A percentile compares a stretch with the other conserved stretches of the same genome.
phyloP scores from a whole-genome alignment of 1,140 invertebrate genomes.

The Anoplolepis gracilipes region DNA sequence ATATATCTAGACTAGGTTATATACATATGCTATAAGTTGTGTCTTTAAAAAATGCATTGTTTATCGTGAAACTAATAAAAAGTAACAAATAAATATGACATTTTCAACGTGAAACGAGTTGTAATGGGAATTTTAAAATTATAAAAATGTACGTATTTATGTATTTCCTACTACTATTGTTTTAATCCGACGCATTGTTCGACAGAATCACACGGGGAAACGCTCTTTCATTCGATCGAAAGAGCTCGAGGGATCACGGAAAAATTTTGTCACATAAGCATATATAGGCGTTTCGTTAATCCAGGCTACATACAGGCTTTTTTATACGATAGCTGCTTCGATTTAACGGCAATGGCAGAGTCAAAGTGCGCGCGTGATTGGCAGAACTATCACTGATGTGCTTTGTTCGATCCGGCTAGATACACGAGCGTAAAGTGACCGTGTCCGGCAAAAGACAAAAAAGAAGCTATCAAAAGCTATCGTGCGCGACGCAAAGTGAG shows the following conservation, averaged over 20 bases:
- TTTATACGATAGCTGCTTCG: conserved; percentile 8
- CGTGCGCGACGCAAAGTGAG: background rate
- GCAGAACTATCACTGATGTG: conserved; percentile 28
- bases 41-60: background rate
- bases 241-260: background rate
- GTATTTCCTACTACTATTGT: background rate
- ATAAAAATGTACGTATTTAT: conserved; percentile 20
- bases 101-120: background rate
- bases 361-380: background rate
- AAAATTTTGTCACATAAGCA: conserved; percentile 26
- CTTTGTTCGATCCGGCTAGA: background rate
- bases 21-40: background rate
- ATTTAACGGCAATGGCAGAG: background rate
- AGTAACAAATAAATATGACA: background rate
- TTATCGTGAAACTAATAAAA: conserved; percentile 14
- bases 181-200: background rate
- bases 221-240: background rate
- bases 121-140: conserved; percentile 21
- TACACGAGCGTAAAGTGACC: conserved; percentile 1
- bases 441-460: conserved; percentile 4
- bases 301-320: background rate
- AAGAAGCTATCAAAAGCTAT: conserved; percentile 24
- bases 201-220: background rate
- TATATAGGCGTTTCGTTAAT: conserved; percentile 34
- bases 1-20: background rate